Base-by-base conservation (phyloP, 2,113 vertebrate species). In the Pelusios castaneus region DNA sequence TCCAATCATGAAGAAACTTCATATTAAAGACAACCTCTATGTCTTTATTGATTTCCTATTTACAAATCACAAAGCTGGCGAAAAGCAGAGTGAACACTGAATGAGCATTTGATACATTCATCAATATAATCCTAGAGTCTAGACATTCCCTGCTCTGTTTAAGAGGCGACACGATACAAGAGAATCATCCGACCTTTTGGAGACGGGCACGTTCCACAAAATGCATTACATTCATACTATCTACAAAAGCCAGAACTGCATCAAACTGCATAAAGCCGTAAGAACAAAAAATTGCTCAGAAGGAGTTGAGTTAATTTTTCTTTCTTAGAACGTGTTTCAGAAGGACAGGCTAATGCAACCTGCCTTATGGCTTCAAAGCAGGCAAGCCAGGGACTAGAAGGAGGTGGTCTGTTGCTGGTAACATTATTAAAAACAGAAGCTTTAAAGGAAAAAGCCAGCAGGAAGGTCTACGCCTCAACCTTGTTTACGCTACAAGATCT, bases 11-110 rank as follows among this genome's bases (percentile, higher is more conserved):
- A 31, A 34, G 38, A 43, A 34, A 80, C 81, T 3, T 10, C 0
- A 0, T 11, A 34, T 1, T 95, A 97, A 97, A 97, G 97, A 97
- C 96, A 91, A 92, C 91, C 78, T 3, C 4, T 5, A 9, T 87
- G 93, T 93, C 96, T 98, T 98, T 98, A 98, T 97, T 98, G 88
- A 96, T 87, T 90, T 94, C 92, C 95, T 97, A 97, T 98, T 96
- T 97, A 98, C 97, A 98, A 80, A 95, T 93, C 92, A 95, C 97
- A 51, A 93, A 96, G 95, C 94, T 85, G 95, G 95, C 95, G 91
- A 60, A 86, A 97, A 97, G 97, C 97, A 90, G 96, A 95, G 93
- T 89, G 97, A 95, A 95, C 96, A 97, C 85, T 8, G 95, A 79
- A 92, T 84, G 38, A 95, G 96, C 94, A 70, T 58, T 25, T 17